Evolutionary conservation across 2,113 vertebrate species (phyloP).

Genomic region (Neotoma lepida): DNA sequence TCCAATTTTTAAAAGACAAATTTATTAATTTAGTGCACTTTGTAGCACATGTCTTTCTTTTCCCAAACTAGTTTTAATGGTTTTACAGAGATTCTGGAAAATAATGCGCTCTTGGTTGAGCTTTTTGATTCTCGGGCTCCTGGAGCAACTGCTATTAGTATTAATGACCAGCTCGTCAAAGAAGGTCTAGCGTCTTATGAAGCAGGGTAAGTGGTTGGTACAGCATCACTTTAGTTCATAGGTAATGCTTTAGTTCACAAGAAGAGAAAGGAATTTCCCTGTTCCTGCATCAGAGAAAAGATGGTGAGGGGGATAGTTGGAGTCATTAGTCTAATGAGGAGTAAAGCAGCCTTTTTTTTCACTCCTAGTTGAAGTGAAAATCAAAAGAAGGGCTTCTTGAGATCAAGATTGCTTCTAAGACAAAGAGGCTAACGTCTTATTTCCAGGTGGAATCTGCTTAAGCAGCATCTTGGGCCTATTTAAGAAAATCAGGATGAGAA

Average conservation of each 20-base stretch:
- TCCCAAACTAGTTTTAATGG: constrained; percentile 64
- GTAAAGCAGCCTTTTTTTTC: background rate
- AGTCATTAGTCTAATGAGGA: constrained; percentile 23
- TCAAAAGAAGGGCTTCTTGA: constrained; percentile 4
- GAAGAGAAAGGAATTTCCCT: background rate
- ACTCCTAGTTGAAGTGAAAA: background rate
- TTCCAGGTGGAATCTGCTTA: constrained; percentile 30
- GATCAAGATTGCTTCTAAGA: background rate
- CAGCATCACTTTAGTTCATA: constrained; percentile 19
- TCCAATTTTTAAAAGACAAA: constrained; percentile 10
- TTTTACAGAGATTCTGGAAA: constrained; percentile 83
- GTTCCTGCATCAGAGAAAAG: background rate
- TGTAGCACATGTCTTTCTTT: constrained; percentile 35
- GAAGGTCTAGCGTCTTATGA: constrained; percentile 84
- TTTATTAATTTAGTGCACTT: constrained; percentile 55
- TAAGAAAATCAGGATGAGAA: constrained; percentile 4
- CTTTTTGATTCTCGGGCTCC: constrained; percentile 80
- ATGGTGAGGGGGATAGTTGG: background rate
- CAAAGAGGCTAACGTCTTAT: background rate
- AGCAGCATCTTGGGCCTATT: background rate
- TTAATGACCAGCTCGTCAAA: constrained; percentile 86
- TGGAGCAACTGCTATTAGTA: constrained; percentile 76
- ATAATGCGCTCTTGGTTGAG: constrained; percentile 83
- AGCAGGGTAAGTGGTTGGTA: constrained; percentile 80
- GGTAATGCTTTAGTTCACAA: constrained; percentile 38